A percentile compares a stretch with the other conserved stretches of the same genome.
These are phyloP conservation scores for Lochmaea crataegi DNA, from an alignment of 2,888 invertebrate genomes.

Conservation along the genomic window DNA sequence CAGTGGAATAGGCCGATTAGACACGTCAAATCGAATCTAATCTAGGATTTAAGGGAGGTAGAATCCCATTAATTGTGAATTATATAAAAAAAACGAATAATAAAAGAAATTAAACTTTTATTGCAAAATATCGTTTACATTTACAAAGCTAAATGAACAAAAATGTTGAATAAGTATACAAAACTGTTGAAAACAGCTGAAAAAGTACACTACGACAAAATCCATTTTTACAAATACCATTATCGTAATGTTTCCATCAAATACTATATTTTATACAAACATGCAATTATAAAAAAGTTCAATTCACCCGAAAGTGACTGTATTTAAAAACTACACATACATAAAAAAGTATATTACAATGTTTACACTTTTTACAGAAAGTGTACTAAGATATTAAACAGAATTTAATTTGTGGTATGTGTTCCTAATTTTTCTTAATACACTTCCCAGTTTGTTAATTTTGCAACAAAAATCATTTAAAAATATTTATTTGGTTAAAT, in stretches of 20 bases:
- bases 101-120: conserved; percentile 40
- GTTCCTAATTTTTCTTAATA: background rate
- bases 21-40: no score
- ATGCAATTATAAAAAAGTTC: conserved; percentile 4
- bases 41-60: background rate
- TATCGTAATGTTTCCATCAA: conserved; percentile 22
- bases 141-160: conserved; percentile 45
- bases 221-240: conserved; percentile 27
- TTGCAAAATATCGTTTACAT: conserved; percentile 46
- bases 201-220: conserved; percentile 25
- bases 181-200: conserved; percentile 35
- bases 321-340: conserved; percentile 7
- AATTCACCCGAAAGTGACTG: conserved; percentile 1
- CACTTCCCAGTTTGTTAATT: background rate
- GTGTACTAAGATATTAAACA: background rate
- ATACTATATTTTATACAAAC: conserved; percentile 21
- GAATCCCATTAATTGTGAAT: background rate
- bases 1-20: no score
- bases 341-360: conserved; percentile 9
- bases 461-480: background rate
- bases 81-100: background rate
- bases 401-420: background rate
- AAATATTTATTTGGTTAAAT: background rate
- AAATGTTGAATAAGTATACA: conserved; percentile 39
- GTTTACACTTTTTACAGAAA: conserved; percentile 11